These are phyloP conservation scores for Meteorus sp. DNA, from an alignment of 1,140 invertebrate genomes.

Conservation along the genomic window DNA sequence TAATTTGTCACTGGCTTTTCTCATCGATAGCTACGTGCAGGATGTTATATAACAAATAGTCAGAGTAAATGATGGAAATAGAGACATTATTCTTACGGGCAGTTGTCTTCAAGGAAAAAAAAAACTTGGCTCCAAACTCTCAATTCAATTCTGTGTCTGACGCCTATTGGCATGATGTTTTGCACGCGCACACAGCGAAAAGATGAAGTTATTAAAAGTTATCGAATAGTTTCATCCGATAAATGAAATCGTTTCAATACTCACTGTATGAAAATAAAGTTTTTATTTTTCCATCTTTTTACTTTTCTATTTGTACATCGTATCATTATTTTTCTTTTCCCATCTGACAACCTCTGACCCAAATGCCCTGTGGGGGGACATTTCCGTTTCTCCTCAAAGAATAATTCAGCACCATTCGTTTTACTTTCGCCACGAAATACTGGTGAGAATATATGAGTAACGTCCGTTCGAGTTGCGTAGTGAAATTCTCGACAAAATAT, in stretches of 20 bases:
- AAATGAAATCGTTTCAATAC: slow-evolving; percentile 9
- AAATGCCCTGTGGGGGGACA: slow-evolving; percentile 17
- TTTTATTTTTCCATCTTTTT: slow-evolving; percentile 7
- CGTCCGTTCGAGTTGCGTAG: background rate
- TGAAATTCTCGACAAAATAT: background rate
- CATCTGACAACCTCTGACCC: slow-evolving; percentile 11
- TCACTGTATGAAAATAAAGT: background rate
- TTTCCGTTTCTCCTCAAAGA: slow-evolving; percentile 19
- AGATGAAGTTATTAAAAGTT: slow-evolving; percentile 15
- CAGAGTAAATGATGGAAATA: slow-evolving; percentile 3
- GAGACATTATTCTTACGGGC: slow-evolving; percentile 9
- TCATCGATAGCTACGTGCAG: too few relatives aligned
- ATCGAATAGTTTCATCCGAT: slow-evolving; percentile 3
- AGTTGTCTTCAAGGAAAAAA: slow-evolving; percentile 5
- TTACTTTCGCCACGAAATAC: slow-evolving; percentile 20
- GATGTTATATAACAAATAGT: too few relatives aligned
- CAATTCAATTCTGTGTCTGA: slow-evolving; percentile 4
- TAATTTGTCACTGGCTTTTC: too few relatives aligned
- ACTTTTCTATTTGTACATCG: background rate
- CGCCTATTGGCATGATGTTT: background rate
- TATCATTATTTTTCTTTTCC: background rate
- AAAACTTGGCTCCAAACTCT: background rate
- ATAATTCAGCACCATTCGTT: slow-evolving; percentile 27
- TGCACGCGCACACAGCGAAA: slow-evolving; percentile 10
- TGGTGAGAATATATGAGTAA: slow-evolving; percentile 1